Evolutionary conservation across 1,140 invertebrate species (phyloP).

Genomic region (Zaprionus africanus): DNA sequence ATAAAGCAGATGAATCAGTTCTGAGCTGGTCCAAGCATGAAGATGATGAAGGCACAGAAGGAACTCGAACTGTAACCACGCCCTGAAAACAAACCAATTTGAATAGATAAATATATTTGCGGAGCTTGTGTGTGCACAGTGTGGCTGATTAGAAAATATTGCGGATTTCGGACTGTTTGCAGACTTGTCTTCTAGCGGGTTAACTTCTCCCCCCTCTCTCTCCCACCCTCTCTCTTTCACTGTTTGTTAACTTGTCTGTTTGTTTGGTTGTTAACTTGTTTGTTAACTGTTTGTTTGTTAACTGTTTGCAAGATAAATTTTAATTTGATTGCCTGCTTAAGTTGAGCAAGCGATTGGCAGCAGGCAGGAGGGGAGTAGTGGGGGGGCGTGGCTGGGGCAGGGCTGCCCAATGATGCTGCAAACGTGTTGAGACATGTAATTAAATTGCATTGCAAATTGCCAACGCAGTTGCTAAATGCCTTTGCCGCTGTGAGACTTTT

Average conservation of each 20-base stretch:
- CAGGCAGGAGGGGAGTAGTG: background rate
- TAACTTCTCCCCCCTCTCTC: background rate
- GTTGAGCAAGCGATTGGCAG: conserved; percentile 11
- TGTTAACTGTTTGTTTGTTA: conserved; percentile 14
- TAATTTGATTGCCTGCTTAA: conserved; percentile 31
- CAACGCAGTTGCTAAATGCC: conserved; percentile 21
- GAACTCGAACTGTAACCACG: conserved; percentile 11
- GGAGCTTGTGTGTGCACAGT: conserved; percentile 20
- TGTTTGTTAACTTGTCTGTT: conserved; percentile 9
- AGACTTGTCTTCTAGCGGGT: background rate
- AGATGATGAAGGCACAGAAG: no score
- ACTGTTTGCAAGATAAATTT: conserved; percentile 18
- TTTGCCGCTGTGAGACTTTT: conserved; percentile 38
- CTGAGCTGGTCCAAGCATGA: no score
- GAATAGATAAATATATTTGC: conserved; percentile 22
- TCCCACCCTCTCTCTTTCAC: no score
- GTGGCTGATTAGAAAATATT: conserved; percentile 29
- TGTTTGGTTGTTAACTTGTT: background rate
- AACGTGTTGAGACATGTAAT: conserved; percentile 21
- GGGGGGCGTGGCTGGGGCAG: background rate
- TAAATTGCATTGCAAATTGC: conserved; percentile 35
- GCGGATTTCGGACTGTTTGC: conserved; percentile 19
- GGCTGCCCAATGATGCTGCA: conserved; percentile 19
- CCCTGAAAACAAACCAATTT: conserved; percentile 27
- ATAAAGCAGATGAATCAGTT: no score